A percentile compares a stretch with the other conserved stretches of the same genome.
Evolutionary conservation across 92 coral and sea anemone species (phyloP).

Genomic region (Bergia sp.): DNA sequence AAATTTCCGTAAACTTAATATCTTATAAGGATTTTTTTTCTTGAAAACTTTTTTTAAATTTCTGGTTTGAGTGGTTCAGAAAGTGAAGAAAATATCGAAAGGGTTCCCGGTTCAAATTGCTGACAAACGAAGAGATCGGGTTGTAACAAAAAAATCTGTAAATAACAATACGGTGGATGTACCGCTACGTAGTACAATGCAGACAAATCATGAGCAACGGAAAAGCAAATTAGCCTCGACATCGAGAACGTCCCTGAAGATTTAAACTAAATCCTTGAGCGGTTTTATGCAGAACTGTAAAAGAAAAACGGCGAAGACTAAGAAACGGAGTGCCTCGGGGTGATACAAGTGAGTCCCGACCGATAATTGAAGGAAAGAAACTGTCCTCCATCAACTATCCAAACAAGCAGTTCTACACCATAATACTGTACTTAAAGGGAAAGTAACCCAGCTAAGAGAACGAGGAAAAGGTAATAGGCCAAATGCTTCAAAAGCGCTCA

Average conservation of each 20-base stretch:
- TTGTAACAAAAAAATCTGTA: background rate
- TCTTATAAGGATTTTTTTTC: too few relatives aligned
- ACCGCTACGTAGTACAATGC: conserved; percentile 34
- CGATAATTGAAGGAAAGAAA: conserved; percentile 14
- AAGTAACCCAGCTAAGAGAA: conserved; percentile 32
- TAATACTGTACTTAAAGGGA: conserved; percentile 31
- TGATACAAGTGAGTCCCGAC: conserved; percentile 32
- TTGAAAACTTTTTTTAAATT: too few relatives aligned
- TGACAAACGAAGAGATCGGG: background rate
- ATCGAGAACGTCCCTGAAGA: conserved; percentile 35
- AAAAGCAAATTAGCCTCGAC: conserved; percentile 12
- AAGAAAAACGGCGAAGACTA: conserved; percentile 41
- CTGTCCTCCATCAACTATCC: conserved; percentile 17
- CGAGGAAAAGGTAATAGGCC: background rate
- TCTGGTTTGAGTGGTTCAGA: background rate
- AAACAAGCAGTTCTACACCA: conserved; percentile 11
- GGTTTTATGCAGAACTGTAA: conserved; percentile 32
- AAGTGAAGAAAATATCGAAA: too few relatives aligned
- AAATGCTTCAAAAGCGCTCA: background rate
- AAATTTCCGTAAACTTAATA: too few relatives aligned
- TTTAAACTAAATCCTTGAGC: conserved; percentile 21
- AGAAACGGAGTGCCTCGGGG: conserved; percentile 41
- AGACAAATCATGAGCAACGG: conserved; percentile 23
- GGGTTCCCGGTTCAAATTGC: background rate
- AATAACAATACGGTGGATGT: conserved; percentile 2